Conservation (phyloP, 2,797 vertebrate genomes). For the Serranus cabrilla region DNA sequence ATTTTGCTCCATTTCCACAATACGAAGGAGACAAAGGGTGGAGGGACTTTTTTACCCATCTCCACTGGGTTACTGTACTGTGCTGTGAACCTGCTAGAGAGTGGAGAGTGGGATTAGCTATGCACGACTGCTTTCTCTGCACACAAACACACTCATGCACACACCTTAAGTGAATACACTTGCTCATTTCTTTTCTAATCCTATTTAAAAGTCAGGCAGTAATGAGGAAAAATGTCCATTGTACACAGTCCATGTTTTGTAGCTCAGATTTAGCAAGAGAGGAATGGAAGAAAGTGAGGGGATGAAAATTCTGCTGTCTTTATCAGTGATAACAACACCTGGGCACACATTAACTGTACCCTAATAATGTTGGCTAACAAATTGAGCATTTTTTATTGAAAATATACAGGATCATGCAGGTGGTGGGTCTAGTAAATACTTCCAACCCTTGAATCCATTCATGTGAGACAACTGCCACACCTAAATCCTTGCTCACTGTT, state of each 20-base stretch:
- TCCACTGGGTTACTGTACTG: conserved; percentile 18
- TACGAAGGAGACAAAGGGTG: not conserved
- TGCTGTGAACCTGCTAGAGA: conserved; percentile 36
- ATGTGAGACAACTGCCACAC: not conserved
- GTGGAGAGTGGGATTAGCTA: conserved; percentile 53
- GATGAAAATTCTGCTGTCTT: not conserved
- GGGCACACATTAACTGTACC: not conserved
- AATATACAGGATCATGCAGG: not conserved
- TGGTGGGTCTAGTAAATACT: not conserved
- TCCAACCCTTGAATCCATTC: not conserved
- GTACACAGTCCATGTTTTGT: not conserved
- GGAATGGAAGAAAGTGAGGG: not conserved
- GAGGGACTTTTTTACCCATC: not conserved
- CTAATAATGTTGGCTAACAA: not conserved
- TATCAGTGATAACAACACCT: conserved; percentile 2
- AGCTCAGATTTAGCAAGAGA: not conserved
- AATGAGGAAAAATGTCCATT: conserved; percentile 20
- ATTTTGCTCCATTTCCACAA: not conserved
- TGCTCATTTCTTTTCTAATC: conserved; percentile 30
- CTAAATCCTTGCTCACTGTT: not conserved
- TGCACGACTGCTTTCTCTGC: conserved; percentile 43
- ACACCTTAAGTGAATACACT: conserved; percentile 16
- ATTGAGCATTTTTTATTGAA: not conserved
- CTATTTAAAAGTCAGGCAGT: conserved; percentile 34
- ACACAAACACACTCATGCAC: conserved; percentile 20